A percentile compares a stretch with the other conserved stretches of the same genome.
Evolutionary conservation across 2,888 invertebrate species (phyloP).

Genomic region (Sturmia bella): DNA sequence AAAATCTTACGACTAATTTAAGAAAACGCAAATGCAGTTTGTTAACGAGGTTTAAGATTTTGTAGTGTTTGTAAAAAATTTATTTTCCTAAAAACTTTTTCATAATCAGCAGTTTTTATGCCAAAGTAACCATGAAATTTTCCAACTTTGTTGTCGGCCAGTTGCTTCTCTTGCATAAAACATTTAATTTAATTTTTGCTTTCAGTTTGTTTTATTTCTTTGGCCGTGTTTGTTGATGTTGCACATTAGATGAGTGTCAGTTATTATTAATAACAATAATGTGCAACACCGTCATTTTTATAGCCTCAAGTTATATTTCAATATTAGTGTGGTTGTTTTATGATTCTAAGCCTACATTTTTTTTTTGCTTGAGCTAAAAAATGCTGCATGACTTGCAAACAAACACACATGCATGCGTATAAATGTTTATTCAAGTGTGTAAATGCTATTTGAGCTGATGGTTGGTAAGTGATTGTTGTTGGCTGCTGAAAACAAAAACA

Average conservation of each 20-base stretch:
- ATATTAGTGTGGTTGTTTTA: slow-evolving; percentile 61
- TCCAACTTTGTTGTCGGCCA: slow-evolving; percentile 27
- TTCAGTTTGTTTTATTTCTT: slow-evolving; percentile 23
- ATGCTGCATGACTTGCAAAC: neutral
- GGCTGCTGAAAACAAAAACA: slow-evolving; percentile 50
- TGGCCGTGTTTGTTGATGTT: slow-evolving; percentile 55
- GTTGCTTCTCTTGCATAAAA: slow-evolving; percentile 44
- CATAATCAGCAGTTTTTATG: slow-evolving; percentile 25
- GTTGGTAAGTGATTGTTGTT: slow-evolving; percentile 67
- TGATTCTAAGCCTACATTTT: slow-evolving; percentile 52
- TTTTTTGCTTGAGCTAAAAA: neutral
- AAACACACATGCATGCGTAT: slow-evolving; percentile 19
- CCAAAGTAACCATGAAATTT: slow-evolving; percentile 40
- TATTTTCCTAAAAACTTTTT: slow-evolving; percentile 8
- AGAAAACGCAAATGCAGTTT: slow-evolving; percentile 35
- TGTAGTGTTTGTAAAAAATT: slow-evolving; percentile 28
- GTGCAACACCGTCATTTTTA: slow-evolving; percentile 68
- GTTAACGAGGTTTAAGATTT: neutral
- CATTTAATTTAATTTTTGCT: slow-evolving; percentile 31
- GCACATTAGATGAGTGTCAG: slow-evolving; percentile 72
- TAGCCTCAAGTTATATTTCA: slow-evolving; percentile 67
- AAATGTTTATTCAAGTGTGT: slow-evolving; percentile 35
- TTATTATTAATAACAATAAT: slow-evolving; percentile 73
- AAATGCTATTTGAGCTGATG: slow-evolving; percentile 40
- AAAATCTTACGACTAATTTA: slow-evolving; percentile 26